phyloP scores from a whole-genome alignment of 1,140 invertebrate genomes.

The Pollicipes pollicipes region DNA sequence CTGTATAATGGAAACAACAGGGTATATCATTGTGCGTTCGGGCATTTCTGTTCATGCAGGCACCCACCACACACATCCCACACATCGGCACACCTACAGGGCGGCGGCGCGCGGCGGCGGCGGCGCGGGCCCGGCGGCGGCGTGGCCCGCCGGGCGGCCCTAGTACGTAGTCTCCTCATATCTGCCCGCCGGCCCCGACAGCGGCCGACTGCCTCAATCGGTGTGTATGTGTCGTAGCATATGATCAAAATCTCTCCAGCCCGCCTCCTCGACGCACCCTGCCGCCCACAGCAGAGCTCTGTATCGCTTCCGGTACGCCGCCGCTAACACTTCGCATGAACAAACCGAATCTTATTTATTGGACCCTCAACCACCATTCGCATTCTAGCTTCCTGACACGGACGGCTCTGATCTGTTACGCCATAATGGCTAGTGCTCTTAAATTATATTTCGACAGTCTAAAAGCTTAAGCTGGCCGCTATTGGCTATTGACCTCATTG shows the following conservation, averaged over 20 bases:
- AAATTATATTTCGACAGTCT: too few relatives aligned
- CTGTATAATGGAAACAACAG: constrained; percentile 2
- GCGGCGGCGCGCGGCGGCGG: too few relatives aligned
- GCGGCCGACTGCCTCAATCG: background rate
- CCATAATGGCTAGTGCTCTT: too few relatives aligned
- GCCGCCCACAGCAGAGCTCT: background rate
- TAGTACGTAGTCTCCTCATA: background rate
- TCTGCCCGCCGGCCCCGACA: background rate
- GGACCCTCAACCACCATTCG: too few relatives aligned
- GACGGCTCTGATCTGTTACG: too few relatives aligned
- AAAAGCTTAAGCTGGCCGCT: too few relatives aligned
- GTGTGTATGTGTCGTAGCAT: background rate
- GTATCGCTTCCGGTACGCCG: too few relatives aligned
- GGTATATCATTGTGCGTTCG: background rate
- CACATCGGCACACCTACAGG: background rate
- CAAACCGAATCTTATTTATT: too few relatives aligned
- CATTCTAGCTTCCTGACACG: too few relatives aligned
- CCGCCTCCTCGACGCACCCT: background rate
- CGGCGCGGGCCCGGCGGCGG: too few relatives aligned
- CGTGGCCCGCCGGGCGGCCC: too few relatives aligned
- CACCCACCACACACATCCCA: background rate
- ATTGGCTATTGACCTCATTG: background rate
- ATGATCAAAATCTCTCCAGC: background rate
- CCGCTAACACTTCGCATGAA: too few relatives aligned
- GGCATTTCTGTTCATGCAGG: background rate